A percentile compares a stretch with the other conserved stretches of the same genome.
These are phyloP conservation scores for Limnodromus scolopaceus DNA, from an alignment of 2,797 vertebrate species.

Conservation along the genomic window DNA sequence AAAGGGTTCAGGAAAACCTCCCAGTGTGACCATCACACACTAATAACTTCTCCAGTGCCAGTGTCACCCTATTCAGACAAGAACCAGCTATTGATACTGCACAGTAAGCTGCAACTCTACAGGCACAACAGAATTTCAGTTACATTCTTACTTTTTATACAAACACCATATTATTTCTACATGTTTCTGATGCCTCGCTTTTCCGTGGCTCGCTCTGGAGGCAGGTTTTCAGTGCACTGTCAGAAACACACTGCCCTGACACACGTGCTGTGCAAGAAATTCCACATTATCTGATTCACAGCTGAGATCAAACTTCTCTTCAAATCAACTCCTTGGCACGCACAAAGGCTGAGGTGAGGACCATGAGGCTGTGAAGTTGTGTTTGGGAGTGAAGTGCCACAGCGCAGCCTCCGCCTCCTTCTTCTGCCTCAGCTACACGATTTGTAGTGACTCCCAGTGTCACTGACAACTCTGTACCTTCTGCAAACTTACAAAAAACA, in stretches of 20 bases:
- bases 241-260: neutral
- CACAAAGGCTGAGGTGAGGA: neutral
- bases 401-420: neutral
- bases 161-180: neutral
- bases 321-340: neutral
- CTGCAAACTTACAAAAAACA: neutral
- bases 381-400: neutral
- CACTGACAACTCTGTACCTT: neutral
- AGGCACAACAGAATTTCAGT: neutral
- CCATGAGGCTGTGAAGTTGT: neutral
- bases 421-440: neutral
- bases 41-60: neutral
- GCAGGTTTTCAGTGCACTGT: neutral
- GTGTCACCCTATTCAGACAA: neutral
- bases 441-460: neutral
- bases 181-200: neutral
- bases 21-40: neutral
- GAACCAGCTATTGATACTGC: neutral
- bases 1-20: neutral
- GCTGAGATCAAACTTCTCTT: neutral
- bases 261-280: neutral
- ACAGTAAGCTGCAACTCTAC: neutral
- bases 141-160: neutral
- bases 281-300: neutral
- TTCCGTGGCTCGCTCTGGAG: neutral